These are phyloP conservation scores for Hystrix cristata DNA, from an alignment of 2,113 vertebrate genomes.

Conservation along the genomic window DNA sequence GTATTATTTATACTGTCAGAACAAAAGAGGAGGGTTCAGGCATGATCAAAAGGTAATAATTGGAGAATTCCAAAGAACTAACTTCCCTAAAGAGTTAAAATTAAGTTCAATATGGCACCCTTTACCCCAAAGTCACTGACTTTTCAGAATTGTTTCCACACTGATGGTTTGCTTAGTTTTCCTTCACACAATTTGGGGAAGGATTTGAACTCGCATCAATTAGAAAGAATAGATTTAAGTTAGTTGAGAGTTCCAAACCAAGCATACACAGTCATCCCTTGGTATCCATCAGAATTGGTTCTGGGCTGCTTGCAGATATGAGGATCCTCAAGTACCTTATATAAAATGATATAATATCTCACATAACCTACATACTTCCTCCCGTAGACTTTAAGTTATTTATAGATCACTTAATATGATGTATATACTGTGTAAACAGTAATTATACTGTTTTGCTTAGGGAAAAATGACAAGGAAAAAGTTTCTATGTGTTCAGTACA, in stretches of 20 bases:
- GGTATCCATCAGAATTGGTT: not conserved
- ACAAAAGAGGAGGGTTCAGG: not conserved
- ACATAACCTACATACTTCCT: not conserved
- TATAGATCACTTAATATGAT: not conserved
- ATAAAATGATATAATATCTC: not conserved
- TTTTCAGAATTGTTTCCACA: not conserved
- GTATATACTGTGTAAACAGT: not conserved
- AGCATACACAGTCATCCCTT: not conserved
- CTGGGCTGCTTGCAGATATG: too few relatives aligned
- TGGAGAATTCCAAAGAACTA: not conserved
- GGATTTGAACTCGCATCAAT: not conserved
- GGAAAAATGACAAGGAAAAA: not conserved
- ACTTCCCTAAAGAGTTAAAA: slow-evolving; percentile 17
- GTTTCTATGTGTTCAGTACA: not conserved
- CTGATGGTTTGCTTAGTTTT: not conserved
- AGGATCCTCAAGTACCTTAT: not conserved
- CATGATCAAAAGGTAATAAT: not conserved
- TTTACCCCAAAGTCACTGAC: not conserved
- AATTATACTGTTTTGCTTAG: not conserved
- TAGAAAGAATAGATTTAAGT: not conserved
- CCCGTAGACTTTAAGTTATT: not conserved
- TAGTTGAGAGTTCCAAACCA: not conserved
- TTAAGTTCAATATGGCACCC: not conserved
- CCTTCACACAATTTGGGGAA: not conserved
- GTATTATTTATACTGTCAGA: slow-evolving; percentile 28